Conservation (phyloP, 2,888 invertebrate species). For the Pogonocherus hispidulus region DNA sequence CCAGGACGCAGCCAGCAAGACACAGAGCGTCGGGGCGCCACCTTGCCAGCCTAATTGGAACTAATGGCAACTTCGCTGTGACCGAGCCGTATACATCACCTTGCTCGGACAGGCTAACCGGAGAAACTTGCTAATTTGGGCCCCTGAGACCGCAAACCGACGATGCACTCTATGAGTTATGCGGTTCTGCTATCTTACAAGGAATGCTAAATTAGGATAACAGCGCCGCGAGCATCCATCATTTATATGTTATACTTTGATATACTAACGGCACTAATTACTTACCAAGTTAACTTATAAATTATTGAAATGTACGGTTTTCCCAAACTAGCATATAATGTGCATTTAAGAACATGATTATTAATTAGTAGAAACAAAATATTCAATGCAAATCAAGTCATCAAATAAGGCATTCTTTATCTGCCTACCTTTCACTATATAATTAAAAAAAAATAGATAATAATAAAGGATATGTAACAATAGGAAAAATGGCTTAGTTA, state of each 20-base stretch:
- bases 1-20: constrained; percentile 48
- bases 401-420: too few relatives aligned
- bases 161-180: constrained; percentile 58
- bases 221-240: constrained; percentile 39
- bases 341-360: too few relatives aligned
- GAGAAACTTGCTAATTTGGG: constrained; percentile 65
- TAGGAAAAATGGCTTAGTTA: too few relatives aligned
- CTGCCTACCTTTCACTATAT: too few relatives aligned
- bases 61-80: constrained; percentile 64
- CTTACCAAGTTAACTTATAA: neutral
- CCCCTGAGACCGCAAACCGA: constrained; percentile 57
- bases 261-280: constrained; percentile 1
- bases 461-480: too few relatives aligned
- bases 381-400: too few relatives aligned
- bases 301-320: neutral
- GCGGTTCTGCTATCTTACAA: constrained; percentile 42
- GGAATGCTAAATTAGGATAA: constrained; percentile 39
- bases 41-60: constrained; percentile 65
- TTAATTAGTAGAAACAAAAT: too few relatives aligned
- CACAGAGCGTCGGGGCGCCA: constrained; percentile 52
- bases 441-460: too few relatives aligned
- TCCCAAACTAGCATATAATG: too few relatives aligned
- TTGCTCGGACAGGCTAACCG: constrained; percentile 55
- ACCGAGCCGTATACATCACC: constrained; percentile 63
- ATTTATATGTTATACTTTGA: constrained; percentile 36